Base-by-base conservation (phyloP, 2,888 invertebrate species). In the Erebia epiphron region DNA sequence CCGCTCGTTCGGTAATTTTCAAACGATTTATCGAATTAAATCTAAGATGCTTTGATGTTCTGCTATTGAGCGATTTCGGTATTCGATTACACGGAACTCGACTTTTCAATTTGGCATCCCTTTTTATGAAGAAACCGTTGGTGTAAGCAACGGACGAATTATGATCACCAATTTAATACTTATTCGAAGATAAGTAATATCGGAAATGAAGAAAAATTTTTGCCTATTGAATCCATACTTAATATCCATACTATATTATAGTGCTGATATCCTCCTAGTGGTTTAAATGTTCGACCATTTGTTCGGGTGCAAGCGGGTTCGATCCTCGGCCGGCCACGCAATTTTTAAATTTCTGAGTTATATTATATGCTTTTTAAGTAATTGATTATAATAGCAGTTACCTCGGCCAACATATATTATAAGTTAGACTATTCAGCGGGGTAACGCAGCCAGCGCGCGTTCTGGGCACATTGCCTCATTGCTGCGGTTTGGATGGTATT, bases 51-150 rank as follows among this genome's bases (percentile, higher is more conserved):
- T 90, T 91, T 91, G 90, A 90, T 88, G 87, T 87, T 79, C 80
- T 79, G 84, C 82, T 84, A 88, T 86, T 82, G 85, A 86, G 86
- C 79, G 83, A 83, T 81, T 82, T 75, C 76, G 78, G 79, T 83
- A 91, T 88, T 90, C 86, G 88, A 91, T 92, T 90, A 89, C 79
- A 79, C 78, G 81, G 81, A 80, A 90, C 88, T 82, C 86, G 90
- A 88, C 86, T 90, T 90, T 89, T 88, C 89, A 90, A 91, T 91
- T 91, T 90, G 83, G 79, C 78, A 81, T 81, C 86, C 86, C 85
- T 83, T 88, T 61, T 86, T 83, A 82, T 84, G 82, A 80, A 78
- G 81, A 85, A 88, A 84, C 85, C 69, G 74, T 71, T 73, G 73
- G 82, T 84, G 86, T 87, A 83, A 83, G 83, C 82, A 80, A 79